phyloP scores from a whole-genome alignment of 2,113 vertebrate genomes.

The Papio anubis region DNA sequence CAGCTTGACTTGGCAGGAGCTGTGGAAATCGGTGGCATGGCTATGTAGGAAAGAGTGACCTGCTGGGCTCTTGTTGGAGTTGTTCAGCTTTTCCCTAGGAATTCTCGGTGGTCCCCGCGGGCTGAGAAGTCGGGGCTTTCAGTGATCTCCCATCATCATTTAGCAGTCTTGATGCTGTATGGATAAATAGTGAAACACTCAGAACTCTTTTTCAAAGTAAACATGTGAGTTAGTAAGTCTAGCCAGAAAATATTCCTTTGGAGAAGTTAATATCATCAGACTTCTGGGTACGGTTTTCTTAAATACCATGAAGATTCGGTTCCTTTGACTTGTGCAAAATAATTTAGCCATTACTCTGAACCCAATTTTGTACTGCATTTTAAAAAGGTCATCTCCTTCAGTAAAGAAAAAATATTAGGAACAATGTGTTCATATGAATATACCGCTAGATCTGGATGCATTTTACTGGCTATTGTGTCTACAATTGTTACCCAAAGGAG shows the following conservation, averaged over 20 bases:
- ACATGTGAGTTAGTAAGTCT: neutral
- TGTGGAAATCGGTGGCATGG: neutral
- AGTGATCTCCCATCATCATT: neutral
- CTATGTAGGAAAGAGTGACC: neutral
- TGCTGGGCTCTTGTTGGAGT: neutral
- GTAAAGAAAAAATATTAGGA: neutral
- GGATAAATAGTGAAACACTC: neutral
- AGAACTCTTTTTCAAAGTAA: neutral
- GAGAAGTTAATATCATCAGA: constrained; percentile 11
- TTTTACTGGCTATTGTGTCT: neutral
- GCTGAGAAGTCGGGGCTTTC: neutral
- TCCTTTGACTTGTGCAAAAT: neutral
- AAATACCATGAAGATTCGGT: neutral
- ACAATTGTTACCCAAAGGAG: neutral
- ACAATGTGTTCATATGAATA: neutral
- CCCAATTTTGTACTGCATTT: neutral
- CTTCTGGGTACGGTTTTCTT: neutral
- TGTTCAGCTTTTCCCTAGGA: neutral
- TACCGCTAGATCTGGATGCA: neutral
- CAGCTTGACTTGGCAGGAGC: neutral
- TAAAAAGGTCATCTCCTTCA: constrained; percentile 16
- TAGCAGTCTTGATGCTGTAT: neutral
- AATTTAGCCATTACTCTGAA: neutral
- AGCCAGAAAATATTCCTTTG: neutral
- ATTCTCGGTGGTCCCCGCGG: neutral